phyloP scores from a whole-genome alignment of 2,797 vertebrate genomes.

The Vireo griseus region DNA sequence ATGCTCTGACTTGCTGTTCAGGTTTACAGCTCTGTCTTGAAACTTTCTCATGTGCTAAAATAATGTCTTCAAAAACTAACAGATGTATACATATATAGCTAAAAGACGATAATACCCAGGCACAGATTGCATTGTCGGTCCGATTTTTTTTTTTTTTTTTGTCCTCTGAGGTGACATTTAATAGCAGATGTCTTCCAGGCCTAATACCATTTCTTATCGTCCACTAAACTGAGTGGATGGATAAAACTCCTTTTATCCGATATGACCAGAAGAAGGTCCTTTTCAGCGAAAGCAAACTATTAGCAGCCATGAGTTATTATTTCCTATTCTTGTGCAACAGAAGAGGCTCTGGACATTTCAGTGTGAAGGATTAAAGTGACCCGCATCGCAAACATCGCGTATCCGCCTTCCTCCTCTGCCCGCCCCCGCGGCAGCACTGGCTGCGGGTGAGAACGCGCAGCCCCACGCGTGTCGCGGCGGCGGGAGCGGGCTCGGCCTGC shows the following conservation, averaged over 20 bases:
- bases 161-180: not conserved
- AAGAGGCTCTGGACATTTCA: not conserved
- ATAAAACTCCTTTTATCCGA: not conserved
- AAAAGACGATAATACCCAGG: not conserved
- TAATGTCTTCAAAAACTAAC: not conserved
- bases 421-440: not conserved
- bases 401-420: not conserved
- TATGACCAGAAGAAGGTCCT: not conserved
- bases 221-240: not conserved
- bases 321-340: slow-evolving; percentile 50
- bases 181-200: not conserved
- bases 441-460: not conserved
- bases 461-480: not conserved
- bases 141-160: not conserved
- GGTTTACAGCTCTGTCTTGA: not conserved
- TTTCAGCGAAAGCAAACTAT: slow-evolving; percentile 11
- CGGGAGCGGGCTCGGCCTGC: not conserved
- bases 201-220: not conserved
- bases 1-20: not conserved
- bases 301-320: slow-evolving; percentile 5
- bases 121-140: not conserved
- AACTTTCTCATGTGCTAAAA: not conserved
- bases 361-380: not conserved
- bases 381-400: not conserved
- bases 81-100: not conserved